A percentile compares a stretch with the other conserved stretches of the same genome.
Evolutionary conservation across 2,797 vertebrate species (phyloP).

Genomic region (Adrianichthys oophorus): DNA sequence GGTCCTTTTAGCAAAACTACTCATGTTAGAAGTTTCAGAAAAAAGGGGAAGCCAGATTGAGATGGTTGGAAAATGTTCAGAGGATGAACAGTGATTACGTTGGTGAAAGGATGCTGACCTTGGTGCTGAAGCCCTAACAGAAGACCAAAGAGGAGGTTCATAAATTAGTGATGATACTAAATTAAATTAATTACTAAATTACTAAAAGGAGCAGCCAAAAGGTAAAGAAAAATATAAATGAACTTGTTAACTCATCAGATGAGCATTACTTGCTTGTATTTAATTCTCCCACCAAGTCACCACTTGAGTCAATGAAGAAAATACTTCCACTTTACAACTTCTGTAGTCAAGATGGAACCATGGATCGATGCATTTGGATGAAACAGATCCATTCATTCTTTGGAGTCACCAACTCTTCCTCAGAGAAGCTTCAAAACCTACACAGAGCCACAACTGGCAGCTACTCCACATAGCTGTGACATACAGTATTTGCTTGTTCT

Average conservation of each 20-base stretch:
- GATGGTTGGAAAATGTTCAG: not conserved
- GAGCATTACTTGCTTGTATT: not conserved
- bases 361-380: conserved; percentile 49
- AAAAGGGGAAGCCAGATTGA: conserved; percentile 3
- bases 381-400: conserved; percentile 35
- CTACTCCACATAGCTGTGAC: conserved; percentile 36
- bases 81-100: too few relatives aligned
- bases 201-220: too few relatives aligned
- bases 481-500: conserved; percentile 47
- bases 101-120: too few relatives aligned
- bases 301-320: not conserved
- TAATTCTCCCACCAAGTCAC: not conserved
- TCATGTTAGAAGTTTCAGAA: not conserved
- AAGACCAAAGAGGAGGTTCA: too few relatives aligned
- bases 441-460: conserved; percentile 65
- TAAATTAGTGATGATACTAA: too few relatives aligned
- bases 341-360: conserved; percentile 17
- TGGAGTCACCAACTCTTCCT: conserved; percentile 47
- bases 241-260: too few relatives aligned
- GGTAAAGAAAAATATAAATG: too few relatives aligned
- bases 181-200: too few relatives aligned
- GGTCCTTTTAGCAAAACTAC: not conserved
- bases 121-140: too few relatives aligned
- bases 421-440: conserved; percentile 59
- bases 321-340: conserved; percentile 8